Evolutionary conservation across 2,888 invertebrate genomes (phyloP), one percentile per base, ranked within the genome.

Genomic region (Elysia crispata): DNA sequence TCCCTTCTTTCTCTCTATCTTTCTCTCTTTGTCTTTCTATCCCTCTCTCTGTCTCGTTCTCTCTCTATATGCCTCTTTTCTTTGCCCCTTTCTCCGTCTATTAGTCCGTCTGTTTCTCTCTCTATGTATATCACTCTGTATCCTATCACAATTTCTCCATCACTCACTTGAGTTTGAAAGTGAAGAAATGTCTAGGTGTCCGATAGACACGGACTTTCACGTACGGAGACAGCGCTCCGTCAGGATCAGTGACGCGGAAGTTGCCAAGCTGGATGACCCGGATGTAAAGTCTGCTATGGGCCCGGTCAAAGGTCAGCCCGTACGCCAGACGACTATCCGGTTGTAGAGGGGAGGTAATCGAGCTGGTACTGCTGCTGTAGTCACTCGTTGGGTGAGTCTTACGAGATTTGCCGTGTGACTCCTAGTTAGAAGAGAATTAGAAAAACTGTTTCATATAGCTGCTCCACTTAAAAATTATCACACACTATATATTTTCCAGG

Each of bases 101-200:
- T 33, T 30, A 18, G 28, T 57, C 31, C 28, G 23, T 25, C 25
- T 57, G 23, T n/a, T 25, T 23, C 66, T 64, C 25, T 49, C 49
- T 76, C 64, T 1, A 23, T 33, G 49, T 64, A 33, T 64, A 41
- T 41, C 41, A 5, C 75, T 18, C 25, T 18, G 33, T 30, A 30
- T 18, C 60, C 28, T 31, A 31, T 33, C 31, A 30, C 11, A 23
- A 28, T n/a, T 41, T 11, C 41, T 6, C 11, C 41, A 41, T 11
- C 41, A 79, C 80, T 80, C 70, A 80, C 80, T 75, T 74, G 0
- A 64, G 6, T 76, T 79, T 76, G 67, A 88, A 86, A 6, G 84
- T 86, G 72, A 88, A 89, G 73, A 88, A 86, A 66, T 87, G 87
- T 81, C 86, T 87, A n/a, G 87, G 87, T 1, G 86, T 82, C 57